Percentiles rank a stretch among this genome's conserved stretches.
Evolutionary conservation across 2,797 vertebrate species (phyloP).

Genomic region (Hoplostethus atlanticus): DNA sequence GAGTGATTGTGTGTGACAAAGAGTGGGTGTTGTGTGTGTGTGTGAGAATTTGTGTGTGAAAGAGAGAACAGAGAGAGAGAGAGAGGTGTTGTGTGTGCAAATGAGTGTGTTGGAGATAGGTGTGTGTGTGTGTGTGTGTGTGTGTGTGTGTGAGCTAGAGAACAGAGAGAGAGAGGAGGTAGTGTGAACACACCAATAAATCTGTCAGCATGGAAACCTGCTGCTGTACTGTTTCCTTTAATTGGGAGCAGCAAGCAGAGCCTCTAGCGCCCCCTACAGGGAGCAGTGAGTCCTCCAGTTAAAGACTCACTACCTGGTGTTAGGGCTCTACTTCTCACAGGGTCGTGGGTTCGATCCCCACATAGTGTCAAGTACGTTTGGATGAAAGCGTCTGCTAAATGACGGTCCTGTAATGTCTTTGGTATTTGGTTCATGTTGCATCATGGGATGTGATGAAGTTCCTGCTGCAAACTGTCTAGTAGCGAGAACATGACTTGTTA

Average conservation of each 20-base stretch:
- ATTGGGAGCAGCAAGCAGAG: neutral
- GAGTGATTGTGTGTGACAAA: constrained; percentile 5
- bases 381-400: too few relatives aligned
- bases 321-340: too few relatives aligned
- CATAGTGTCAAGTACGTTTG: too few relatives aligned
- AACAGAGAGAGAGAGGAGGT: neutral
- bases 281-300: neutral
- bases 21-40: constrained; percentile 21
- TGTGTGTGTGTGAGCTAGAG: neutral
- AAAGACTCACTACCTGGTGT: too few relatives aligned
- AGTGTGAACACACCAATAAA: constrained; percentile 14
- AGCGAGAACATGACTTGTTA: too few relatives aligned
- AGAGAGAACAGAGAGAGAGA: constrained; percentile 9
- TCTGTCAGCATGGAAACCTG: neutral
- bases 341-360: too few relatives aligned
- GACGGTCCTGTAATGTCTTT: too few relatives aligned
- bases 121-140: neutral
- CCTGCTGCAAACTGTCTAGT: too few relatives aligned
- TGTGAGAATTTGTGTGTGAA: constrained; percentile 6
- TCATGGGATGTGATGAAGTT: too few relatives aligned
- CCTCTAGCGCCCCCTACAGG: constrained; percentile 17
- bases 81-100: too few relatives aligned
- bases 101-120: neutral
- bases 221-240: neutral
- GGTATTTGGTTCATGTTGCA: too few relatives aligned